Evolutionary conservation across 92 coral and sea anemone genomes (phyloP), one percentile per base, ranked within the genome.

Genomic region (Chrysogorgia sp.): DNA sequence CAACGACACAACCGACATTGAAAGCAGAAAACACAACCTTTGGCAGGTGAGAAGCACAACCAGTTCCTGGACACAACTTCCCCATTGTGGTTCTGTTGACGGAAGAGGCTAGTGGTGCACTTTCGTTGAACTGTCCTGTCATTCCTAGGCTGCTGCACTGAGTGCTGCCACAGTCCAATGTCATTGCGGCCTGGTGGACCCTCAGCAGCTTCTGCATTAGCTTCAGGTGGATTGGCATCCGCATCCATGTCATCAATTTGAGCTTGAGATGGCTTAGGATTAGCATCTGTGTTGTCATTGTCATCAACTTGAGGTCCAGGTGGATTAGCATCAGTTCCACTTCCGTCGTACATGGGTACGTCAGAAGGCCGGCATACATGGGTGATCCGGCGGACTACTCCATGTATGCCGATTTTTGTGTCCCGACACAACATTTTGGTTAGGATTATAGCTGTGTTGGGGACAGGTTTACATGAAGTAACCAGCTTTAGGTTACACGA

Each of bases 91-190:
- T 48, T 48, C 21, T 48, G 56, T 1, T 22, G 56, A 48, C 6
- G 6, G 56, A 48, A 48, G 56, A 48, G 56, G 56, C 56, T 6
- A 48, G 56, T 48, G 56, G 56, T 48, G 56, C 56, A 48, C 21
- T 48, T 48, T 1, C 56, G 63, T 57, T 57, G 63, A 1, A 10
- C 63, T 1, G 2, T 10, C 28, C 63, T 57, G 63, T 57, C 63
- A 57, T 57, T 57, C 8, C 63, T 57, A 57, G 0, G 23, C 8
- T 57, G 63, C 23, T 57, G 63, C 15, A 5, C 1, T 48, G 56
- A 48, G 6, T 48, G 6, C 56, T 48, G 56, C 56, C 56, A 48
- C 56, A 48, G 56, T 48, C 56, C 56, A 5, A 48, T 48, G 56
- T 48, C 56, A 48, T 57, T 8, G 0, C 63, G 28, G 23, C 1